A percentile compares a stretch with the other conserved stretches of the same genome.
Conservation (phyloP, 2,113 vertebrate genomes). For the Oncorhynchus gorbuscha region DNA sequence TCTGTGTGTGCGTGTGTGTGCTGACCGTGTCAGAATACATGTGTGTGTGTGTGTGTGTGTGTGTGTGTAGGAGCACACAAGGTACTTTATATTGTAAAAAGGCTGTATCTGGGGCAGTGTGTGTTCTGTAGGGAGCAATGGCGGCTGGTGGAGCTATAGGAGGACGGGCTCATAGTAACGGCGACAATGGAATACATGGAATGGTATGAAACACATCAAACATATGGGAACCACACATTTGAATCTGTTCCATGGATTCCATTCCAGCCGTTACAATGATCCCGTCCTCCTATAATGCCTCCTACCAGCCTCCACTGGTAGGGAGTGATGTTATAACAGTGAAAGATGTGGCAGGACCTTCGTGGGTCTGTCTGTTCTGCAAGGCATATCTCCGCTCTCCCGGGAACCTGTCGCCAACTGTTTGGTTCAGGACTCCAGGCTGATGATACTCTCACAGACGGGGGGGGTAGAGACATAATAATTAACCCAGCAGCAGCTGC, state of each 20-base stretch:
- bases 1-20: neutral
- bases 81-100: slow-evolving; percentile 20
- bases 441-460: slow-evolving; percentile 64
- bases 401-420: slow-evolving; percentile 71
- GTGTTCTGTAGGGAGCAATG: neutral
- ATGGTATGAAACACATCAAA: too few relatives aligned
- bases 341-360: slow-evolving; percentile 66
- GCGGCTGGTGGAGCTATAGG: too few relatives aligned
- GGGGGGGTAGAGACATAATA: slow-evolving; percentile 52
- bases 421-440: slow-evolving; percentile 66
- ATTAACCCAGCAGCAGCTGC: slow-evolving; percentile 76
- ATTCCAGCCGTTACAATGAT: too few relatives aligned
- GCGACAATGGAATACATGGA: too few relatives aligned
- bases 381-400: slow-evolving; percentile 66
- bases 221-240: too few relatives aligned
- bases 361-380: slow-evolving; percentile 62
- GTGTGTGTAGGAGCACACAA: slow-evolving; percentile 2
- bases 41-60: slow-evolving; percentile 5
- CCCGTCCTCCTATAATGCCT: too few relatives aligned
- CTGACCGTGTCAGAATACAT: too few relatives aligned
- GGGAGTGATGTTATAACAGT: slow-evolving; percentile 10
- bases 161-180: too few relatives aligned
- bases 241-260: too few relatives aligned
- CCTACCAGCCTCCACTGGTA: too few relatives aligned
- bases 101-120: slow-evolving; percentile 42